Evolutionary conservation across 2,113 vertebrate genomes (phyloP), one percentile per base, ranked within the genome.

Genomic region (Burhinus oedicnemus): DNA sequence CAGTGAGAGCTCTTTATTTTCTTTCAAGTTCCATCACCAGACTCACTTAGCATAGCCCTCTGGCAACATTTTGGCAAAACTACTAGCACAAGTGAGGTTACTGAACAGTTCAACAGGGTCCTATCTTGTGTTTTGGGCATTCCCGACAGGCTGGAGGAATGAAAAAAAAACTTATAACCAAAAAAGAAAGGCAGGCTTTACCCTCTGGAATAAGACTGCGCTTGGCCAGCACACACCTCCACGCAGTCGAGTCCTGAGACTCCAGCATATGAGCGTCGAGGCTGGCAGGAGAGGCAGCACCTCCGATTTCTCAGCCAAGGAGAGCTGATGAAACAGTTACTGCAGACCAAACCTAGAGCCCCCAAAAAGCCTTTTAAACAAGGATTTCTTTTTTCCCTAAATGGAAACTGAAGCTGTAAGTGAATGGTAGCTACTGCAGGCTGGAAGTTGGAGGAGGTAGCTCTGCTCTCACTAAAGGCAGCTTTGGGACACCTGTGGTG

Each of bases 181-280:
- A 18, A 29, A 65, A 9, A 70, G 12, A 61, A 62, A 42, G 34
- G 14, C 10, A 27, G 36, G 27, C 8, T 85, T 38, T 84, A n/a
- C 7, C 2, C 11, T 47, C 29, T 45, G 12, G 26, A 62, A n/a
- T 8, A 44, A 60, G 45, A 6, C 42, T 60, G 6, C 30, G 23
- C 76, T 58, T 27, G 26, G 51, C 47, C 84, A 83, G 42, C 38
- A 30, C 51, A 20, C 16, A 26, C 11, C 52, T 66, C 23, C 40
- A 19, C 3, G 0, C 8, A 58, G 29, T 1, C 22, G 15, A 3
- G 14, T 2, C 5, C 3, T 10, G 30, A n/a, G 13, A 49, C 30
- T 32, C 36, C 12, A 55, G 42, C 2, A 27, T 3, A 4, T 0
- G 3, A 70, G 38, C 2, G 1, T 32, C 0, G 0, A 32, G 49